Conservation (phyloP, 2,797 vertebrate genomes). For the Centropyge bicolor region DNA sequence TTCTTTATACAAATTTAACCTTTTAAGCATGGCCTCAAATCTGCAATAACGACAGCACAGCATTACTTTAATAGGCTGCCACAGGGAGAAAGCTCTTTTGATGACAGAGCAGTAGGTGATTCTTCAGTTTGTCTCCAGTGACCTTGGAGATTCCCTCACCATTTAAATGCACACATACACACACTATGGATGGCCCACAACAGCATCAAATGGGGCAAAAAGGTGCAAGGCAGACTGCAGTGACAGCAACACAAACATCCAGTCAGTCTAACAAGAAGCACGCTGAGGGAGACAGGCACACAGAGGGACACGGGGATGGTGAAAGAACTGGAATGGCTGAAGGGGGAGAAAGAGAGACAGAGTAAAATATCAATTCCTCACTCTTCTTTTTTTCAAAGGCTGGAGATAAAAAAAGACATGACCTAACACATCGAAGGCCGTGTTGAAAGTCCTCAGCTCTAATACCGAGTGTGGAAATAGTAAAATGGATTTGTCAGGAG, state of each 20-base stretch:
- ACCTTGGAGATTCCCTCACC: constrained; percentile 45
- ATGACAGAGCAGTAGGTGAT: constrained; percentile 41
- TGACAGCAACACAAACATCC: constrained; percentile 31
- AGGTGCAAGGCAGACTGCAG: constrained; percentile 27
- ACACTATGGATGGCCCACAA: not conserved
- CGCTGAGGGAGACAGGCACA: constrained; percentile 37
- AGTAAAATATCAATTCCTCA: not conserved
- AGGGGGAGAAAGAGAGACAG: not conserved
- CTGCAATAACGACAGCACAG: not conserved
- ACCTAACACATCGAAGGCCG: constrained; percentile 19
- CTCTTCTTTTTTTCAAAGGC: not conserved
- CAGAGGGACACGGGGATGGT: not conserved
- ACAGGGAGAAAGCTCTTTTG: constrained; percentile 19
- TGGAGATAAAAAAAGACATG: constrained; percentile 34
- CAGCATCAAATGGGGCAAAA: constrained; percentile 11
- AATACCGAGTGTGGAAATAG: constrained; percentile 2
- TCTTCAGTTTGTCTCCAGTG: constrained; percentile 45
- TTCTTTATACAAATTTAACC: not conserved
- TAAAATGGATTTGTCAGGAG: constrained; percentile 13
- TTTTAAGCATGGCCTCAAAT: not conserved
- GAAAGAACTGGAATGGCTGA: not conserved
- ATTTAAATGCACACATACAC: constrained; percentile 19
- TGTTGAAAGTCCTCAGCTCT: constrained; percentile 3
- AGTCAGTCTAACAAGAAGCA: constrained; percentile 25
- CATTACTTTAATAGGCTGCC: not conserved